Percentiles rank a stretch among this genome's conserved stretches.
These are phyloP conservation scores for Aspidiotus destructor DNA, from an alignment of 2,888 invertebrate species.

Conservation along the genomic window DNA sequence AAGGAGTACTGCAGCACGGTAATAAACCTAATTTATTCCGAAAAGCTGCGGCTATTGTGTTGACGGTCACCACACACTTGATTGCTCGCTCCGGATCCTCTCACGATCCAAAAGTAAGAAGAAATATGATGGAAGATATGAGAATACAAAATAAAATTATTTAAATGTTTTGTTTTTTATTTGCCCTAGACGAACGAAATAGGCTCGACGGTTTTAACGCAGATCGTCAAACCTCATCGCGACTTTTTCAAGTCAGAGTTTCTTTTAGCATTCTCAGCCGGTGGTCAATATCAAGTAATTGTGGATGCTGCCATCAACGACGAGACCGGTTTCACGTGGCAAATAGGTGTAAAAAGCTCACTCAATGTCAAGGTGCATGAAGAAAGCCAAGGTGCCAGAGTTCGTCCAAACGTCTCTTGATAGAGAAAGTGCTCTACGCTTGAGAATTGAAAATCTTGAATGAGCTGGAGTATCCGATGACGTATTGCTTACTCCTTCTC, in stretches of 20 bases:
- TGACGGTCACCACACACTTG: constrained; percentile 58
- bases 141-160: constrained; percentile 8
- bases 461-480: too few relatives aligned
- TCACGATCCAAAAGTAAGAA: constrained; percentile 38
- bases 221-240: constrained; percentile 78
- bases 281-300: constrained; percentile 62
- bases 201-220: constrained; percentile 47
- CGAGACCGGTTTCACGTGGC: constrained; percentile 74
- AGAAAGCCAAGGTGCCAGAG: constrained; percentile 31
- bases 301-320: constrained; percentile 81
- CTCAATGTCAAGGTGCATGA: constrained; percentile 66
- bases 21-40: constrained; percentile 58
- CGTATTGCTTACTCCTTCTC: too few relatives aligned
- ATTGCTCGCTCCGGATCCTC: constrained; percentile 43
- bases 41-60: constrained; percentile 58
- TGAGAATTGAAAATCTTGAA: too few relatives aligned
- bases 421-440: not conserved
- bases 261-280: constrained; percentile 58
- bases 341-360: constrained; percentile 73
- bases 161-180: not conserved
- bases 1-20: constrained; percentile 77
- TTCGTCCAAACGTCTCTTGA: constrained; percentile 13
- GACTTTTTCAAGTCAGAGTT: constrained; percentile 93
- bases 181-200: constrained; percentile 2
- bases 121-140: not conserved